These are phyloP conservation scores for Poecilia latipinna DNA, from an alignment of 2,113 vertebrate genomes.

Conservation along the genomic window DNA sequence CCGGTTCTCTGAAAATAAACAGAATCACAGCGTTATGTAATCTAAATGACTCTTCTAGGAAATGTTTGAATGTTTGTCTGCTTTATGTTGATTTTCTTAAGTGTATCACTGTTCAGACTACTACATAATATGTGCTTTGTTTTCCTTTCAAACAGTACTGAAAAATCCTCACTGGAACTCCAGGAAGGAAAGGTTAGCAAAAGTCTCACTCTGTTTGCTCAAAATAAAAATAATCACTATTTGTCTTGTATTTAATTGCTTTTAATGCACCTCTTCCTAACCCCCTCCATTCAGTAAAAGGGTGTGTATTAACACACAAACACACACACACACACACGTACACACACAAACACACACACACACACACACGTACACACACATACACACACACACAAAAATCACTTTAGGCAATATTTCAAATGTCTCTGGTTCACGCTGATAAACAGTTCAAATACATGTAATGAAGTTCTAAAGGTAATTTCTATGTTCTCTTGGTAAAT, in stretches of 20 bases:
- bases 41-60: neutral
- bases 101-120: neutral
- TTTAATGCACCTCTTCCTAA: neutral
- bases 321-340: too few species aligned
- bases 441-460: neutral
- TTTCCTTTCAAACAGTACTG: neutral
- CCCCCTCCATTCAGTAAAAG: neutral
- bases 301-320: neutral
- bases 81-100: neutral
- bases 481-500: neutral
- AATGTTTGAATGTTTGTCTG: neutral
- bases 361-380: too few species aligned
- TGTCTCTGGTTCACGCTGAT: neutral
- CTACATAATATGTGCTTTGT: neutral
- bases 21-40: neutral
- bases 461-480: neutral
- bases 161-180: neutral
- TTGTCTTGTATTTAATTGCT: neutral
- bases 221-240: neutral
- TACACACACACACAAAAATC: neutral
- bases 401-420: neutral
- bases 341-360: too few species aligned
- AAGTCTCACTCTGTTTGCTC: neutral
- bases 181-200: neutral
- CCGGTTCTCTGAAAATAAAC: neutral